These are phyloP conservation scores for Metalampra italica DNA, from an alignment of 2,888 invertebrate species.

Conservation along the genomic window DNA sequence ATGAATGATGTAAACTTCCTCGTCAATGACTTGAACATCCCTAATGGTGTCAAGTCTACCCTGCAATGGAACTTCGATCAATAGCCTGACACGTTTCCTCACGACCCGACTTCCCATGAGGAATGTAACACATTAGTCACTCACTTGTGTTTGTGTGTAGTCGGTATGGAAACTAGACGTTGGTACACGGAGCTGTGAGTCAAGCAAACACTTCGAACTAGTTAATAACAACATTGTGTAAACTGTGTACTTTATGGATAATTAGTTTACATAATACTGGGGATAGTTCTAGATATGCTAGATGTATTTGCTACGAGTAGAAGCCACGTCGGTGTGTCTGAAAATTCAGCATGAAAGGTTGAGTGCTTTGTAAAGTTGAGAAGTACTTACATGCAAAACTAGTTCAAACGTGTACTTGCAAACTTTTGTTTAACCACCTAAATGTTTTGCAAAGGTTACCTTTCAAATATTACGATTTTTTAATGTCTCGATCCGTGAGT, in stretches of 20 bases:
- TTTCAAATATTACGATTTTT: too few species aligned
- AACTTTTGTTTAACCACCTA: too few species aligned
- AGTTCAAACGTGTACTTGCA: too few species aligned
- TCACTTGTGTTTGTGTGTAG: constrained; percentile 2
- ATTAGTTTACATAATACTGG: constrained; percentile 5
- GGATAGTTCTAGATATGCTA: not conserved
- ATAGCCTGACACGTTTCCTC: constrained; percentile 3
- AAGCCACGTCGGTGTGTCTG: too few species aligned
- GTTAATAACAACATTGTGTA: constrained; percentile 1
- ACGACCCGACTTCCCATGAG: not conserved
- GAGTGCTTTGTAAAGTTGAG: too few species aligned
- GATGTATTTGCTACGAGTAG: not conserved
- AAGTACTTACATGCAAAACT: too few species aligned
- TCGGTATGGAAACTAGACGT: constrained; percentile 6
- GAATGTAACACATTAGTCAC: constrained; percentile 1
- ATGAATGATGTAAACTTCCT: not conserved
- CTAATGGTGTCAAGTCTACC: constrained; percentile 1
- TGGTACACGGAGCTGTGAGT: not conserved
- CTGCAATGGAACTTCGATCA: constrained; percentile 7
- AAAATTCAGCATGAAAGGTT: too few species aligned
- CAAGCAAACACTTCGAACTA: constrained; percentile 1
- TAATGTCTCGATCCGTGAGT: too few species aligned
- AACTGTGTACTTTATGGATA: not conserved
- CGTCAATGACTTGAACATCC: not conserved
- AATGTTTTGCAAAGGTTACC: too few species aligned